These are phyloP conservation scores for Prunella fulvescens DNA, from an alignment of 2,113 vertebrate genomes.

Conservation along the genomic window DNA sequence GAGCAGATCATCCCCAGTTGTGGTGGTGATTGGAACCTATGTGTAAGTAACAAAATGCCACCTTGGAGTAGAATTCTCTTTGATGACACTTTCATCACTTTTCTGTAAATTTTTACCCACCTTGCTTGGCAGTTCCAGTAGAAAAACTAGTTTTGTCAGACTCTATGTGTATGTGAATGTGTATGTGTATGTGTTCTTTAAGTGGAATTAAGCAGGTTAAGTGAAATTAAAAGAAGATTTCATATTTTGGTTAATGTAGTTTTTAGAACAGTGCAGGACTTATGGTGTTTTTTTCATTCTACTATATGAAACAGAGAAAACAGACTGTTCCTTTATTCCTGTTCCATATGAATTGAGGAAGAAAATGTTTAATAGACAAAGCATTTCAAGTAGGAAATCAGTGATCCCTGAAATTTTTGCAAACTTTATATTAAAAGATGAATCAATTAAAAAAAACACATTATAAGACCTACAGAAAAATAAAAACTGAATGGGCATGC, in stretches of 20 bases:
- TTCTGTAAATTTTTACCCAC: neutral
- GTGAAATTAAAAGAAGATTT: neutral
- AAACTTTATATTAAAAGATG: neutral
- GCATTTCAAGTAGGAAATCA: neutral
- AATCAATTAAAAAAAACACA: rapidly evolving
- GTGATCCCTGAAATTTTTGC: neutral
- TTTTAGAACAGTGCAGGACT: neutral
- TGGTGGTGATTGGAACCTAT: rapidly evolving
- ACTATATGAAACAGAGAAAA: neutral
- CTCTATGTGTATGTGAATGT: too few species aligned
- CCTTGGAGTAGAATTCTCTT: neutral
- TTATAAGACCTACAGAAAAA: neutral
- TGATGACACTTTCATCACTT: neutral
- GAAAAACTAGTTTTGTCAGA: neutral
- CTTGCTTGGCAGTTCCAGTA: neutral
- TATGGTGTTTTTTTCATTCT: neutral
- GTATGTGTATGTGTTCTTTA: too few species aligned
- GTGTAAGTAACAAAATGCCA: neutral
- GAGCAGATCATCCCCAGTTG: rapidly evolving
- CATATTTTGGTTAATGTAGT: neutral
- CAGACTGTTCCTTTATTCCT: neutral
- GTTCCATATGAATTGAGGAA: neutral
- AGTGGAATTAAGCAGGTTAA: neutral
- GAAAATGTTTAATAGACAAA: neutral
- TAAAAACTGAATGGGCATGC: neutral